Evolutionary conservation across 2,888 invertebrate species (phyloP).

Genomic region (Chloromyia formosa): DNA sequence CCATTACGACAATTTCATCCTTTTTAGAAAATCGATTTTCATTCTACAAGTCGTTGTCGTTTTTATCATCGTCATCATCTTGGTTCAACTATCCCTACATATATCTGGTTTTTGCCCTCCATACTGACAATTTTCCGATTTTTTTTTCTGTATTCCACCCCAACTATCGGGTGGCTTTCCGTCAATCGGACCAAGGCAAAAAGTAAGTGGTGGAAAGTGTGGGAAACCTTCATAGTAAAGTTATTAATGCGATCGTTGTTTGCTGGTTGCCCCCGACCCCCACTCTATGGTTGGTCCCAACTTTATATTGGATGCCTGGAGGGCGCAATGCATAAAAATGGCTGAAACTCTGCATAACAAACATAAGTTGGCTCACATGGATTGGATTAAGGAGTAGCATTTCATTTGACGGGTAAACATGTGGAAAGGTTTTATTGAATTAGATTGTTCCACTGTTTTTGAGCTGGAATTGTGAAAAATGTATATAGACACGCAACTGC

Average conservation of each 20-base stretch:
- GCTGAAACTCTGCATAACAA: neutral
- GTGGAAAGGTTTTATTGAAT: conserved; percentile 5
- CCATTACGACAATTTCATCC: conserved; percentile 42
- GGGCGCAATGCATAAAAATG: conserved; percentile 1
- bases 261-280: conserved; percentile 4
- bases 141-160: neutral
- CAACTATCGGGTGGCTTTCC: neutral
- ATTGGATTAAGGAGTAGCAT: conserved; percentile 11
- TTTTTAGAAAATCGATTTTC: conserved; percentile 42
- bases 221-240: conserved; percentile 9
- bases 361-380: neutral
- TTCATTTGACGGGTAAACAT: conserved; percentile 11
- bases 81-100: conserved; percentile 18
- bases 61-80: conserved; percentile 40
- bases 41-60: conserved; percentile 41
- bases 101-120: neutral
- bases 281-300: neutral
- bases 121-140: neutral
- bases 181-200: too few relatives aligned
- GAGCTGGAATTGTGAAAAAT: too few relatives aligned
- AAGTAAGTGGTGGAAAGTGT: too few relatives aligned
- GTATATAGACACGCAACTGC: too few relatives aligned
- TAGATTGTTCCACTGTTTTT: too few relatives aligned
- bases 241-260: conserved; percentile 35
- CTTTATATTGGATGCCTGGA: neutral